Conservation (phyloP, 1,140 invertebrate species). For the Goniozus legneri region DNA sequence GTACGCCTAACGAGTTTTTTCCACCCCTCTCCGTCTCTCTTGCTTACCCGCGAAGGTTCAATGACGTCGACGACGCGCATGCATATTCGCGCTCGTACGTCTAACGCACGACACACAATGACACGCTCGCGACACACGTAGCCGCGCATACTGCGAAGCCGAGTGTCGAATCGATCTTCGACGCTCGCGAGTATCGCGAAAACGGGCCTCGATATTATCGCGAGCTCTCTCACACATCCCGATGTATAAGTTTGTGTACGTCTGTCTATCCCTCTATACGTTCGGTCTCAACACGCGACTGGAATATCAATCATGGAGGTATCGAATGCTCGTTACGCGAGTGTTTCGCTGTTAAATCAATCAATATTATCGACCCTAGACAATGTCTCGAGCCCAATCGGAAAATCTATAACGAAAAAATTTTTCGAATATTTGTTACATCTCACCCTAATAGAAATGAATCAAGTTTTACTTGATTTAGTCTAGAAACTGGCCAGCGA, state of each 20-base stretch:
- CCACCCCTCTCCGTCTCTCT: slow-evolving; percentile 12
- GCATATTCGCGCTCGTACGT: slow-evolving; percentile 13
- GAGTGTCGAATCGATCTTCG: slow-evolving; percentile 34
- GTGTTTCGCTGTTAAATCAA: slow-evolving; percentile 15
- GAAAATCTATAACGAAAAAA: no score
- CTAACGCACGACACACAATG: slow-evolving; percentile 10
- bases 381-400: no score
- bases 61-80: slow-evolving; percentile 32
- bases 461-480: no score
- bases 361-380: no score
- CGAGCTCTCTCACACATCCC: no score
- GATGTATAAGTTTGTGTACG: no score
- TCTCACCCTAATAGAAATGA: no score
- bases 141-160: background rate
- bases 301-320: slow-evolving; percentile 42
- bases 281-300: slow-evolving; percentile 35
- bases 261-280: no score
- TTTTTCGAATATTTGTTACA: no score
- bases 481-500: no score
- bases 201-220: slow-evolving; percentile 31
- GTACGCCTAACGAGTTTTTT: no score
- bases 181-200: slow-evolving; percentile 27
- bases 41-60: slow-evolving; percentile 35
- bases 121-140: background rate
- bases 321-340: slow-evolving; percentile 43